phyloP scores from a whole-genome alignment of 1,140 invertebrate species.

The Drosophila murphyi region DNA sequence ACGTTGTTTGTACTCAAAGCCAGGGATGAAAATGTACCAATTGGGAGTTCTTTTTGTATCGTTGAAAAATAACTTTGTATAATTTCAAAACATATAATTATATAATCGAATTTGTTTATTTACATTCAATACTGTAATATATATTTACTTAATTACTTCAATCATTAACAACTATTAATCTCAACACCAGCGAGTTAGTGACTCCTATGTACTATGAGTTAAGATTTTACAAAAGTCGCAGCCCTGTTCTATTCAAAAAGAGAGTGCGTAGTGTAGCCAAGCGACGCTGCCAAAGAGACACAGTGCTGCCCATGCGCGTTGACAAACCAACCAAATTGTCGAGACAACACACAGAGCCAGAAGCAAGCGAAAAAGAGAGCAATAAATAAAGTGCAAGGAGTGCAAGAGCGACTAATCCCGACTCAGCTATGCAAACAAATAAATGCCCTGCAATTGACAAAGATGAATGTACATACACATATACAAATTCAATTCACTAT shows the following conservation, averaged over 20 bases:
- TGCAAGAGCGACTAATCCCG: conserved; percentile 8
- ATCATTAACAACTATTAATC: background rate
- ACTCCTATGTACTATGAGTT: background rate
- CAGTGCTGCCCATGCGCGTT: conserved; percentile 51
- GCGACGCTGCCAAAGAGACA: conserved; percentile 34
- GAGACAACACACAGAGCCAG: conserved; percentile 2
- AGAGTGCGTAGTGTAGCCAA: conserved; percentile 44
- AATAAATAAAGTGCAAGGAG: conserved; percentile 23
- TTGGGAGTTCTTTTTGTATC: background rate
- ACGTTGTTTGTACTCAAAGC: conserved; percentile 13
- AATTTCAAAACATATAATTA: background rate
- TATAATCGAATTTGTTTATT: background rate
- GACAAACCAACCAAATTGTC: conserved; percentile 39
- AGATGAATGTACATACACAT: background rate
- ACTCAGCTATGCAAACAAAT: conserved; percentile 21
- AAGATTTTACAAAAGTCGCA: background rate
- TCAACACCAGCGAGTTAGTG: background rate
- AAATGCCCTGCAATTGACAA: conserved; percentile 33
- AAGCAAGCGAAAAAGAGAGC: conserved; percentile 12
- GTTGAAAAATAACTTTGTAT: background rate
- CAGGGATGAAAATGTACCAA: conserved; percentile 30
- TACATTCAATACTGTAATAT: background rate
- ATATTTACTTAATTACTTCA: background rate
- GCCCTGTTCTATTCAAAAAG: conserved; percentile 29
- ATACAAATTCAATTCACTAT: background rate